Base-by-base conservation (phyloP, 2,888 invertebrate genomes). In the Villa cingulata region DNA sequence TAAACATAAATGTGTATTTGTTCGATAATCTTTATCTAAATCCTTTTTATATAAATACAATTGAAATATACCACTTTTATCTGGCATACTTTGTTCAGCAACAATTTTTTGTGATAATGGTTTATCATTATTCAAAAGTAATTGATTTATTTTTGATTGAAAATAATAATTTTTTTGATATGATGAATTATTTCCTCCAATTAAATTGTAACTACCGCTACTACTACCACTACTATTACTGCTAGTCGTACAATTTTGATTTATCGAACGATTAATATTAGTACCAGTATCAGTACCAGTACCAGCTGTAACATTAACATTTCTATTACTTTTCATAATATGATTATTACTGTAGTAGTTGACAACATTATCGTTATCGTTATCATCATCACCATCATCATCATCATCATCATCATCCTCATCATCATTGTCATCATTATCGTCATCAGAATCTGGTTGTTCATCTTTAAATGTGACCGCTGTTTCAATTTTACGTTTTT, bases 41-140 rank as follows among this genome's bases (percentile, higher is more conserved):
- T 70, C 70, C 5, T 61, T 62, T 50, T 67, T 63, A 29, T 66
- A 68, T 0, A 67, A 48, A 51, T 64, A 51, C 45, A 66, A 49
- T 43, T 63, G 62, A 41, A 65, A 47, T 14, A 37, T 37, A 16
- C 46, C 48, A 14, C 19, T 42, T 19, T 43, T 32, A 10, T 44
- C 48, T 20, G 44, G 29, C 2, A 23, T 6, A 15, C 29, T 27
- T n/a, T 46, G 40, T 16, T 46, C 46, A n/a, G 41, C 38, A n/a
- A 36, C 17, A 12, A 43, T 9, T 16, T 48, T 37, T 15, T 41
- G 42, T 36, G 20, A 18, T 14, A 44, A 29, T 7, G 38, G n/a
- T 19, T 45, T 41, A 23, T n/a, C 43, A 3, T 9, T 19, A 3
- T 40, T 41, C 3, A 41, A 20, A 14, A 6, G 4, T 9, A 16